phyloP scores from a whole-genome alignment of 2,113 vertebrate genomes.

The Oostethus manadensis region DNA sequence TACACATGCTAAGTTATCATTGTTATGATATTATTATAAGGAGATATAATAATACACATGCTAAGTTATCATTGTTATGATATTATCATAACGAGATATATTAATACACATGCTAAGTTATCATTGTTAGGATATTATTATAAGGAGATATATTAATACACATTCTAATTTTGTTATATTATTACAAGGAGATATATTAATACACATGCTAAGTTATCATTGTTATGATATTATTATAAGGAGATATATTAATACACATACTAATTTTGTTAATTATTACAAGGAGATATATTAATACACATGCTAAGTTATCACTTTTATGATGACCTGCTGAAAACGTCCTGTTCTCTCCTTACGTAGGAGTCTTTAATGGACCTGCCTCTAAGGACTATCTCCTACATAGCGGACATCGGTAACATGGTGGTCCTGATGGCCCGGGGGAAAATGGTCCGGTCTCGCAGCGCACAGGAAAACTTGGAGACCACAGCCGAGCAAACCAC shows the following conservation, averaged over 20 bases:
- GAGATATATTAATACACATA: neutral
- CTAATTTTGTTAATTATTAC: no score
- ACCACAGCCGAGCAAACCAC: constrained; percentile 68
- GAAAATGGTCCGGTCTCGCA: constrained; percentile 79
- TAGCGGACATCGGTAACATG: constrained; percentile 95
- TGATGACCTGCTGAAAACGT: neutral
- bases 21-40: no score
- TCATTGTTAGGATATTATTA: no score
- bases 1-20: neutral
- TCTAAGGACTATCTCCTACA: constrained; percentile 93
- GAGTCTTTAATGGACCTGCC: constrained; percentile 96
- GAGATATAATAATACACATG: neutral
- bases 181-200: constrained; percentile 11
- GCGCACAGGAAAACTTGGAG: constrained; percentile 87
- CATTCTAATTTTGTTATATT: no score
- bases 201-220: neutral
- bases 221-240: no score
- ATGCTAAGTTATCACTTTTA: no score
- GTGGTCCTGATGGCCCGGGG: constrained; percentile 94
- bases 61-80: no score
- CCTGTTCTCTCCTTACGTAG: constrained; percentile 53
- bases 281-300: constrained; percentile 8
- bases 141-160: constrained; percentile 10
- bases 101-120: neutral
- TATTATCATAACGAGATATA: no score